Base-by-base conservation (phyloP, 2,797 vertebrate genomes). In the Apogon talboti region DNA sequence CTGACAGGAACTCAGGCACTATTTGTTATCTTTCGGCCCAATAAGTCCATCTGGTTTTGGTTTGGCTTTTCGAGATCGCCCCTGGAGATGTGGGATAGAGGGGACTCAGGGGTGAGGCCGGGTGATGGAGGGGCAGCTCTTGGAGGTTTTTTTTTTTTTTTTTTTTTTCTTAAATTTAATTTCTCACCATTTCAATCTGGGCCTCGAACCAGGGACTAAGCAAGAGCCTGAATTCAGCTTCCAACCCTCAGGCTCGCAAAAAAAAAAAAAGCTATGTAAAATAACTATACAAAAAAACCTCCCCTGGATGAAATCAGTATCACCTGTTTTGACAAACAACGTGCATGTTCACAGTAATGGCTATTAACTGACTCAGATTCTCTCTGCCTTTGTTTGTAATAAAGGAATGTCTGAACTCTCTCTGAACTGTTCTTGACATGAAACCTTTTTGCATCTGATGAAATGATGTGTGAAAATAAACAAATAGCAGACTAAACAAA, bases 31-130 rank as follows among this genome's bases (percentile, higher is more conserved):
- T 95, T 97, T 96, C 94, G 93, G 90, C 90, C 93, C 88, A 96
- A 96, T 95, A 96, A 95, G 94, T 90, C 94, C 97, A 98, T 98
- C 96, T 98, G 97, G 96, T 98, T 98, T 96, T 95, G 93, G 96
- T 98, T 98, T 95, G 94, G 95, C 94, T 95, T 91, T 93, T 95
- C 87, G 52, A 95, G 93, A 93, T 96, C 85, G 93, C 95, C 96
- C 95, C 93, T 87, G 88, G 89, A 92, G 90, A 91, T 88, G 82
- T 91, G 24, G 93, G 95, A 89, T 85, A 84, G 83, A 88, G 88
- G 88, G 71, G 80, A 87, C 85, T 87, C 80, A 73, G 55, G 78
- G 82, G 71, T 76, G 82, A 84, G 83, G 93, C 87, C 87, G 91
- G 87, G 92, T 92, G 89, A 89, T 91, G 88, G 82, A 81, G 84